Evolutionary conservation across 2,113 vertebrate species (phyloP), one percentile per base, ranked within the genome.

Genomic region (Pimephales promelas): DNA sequence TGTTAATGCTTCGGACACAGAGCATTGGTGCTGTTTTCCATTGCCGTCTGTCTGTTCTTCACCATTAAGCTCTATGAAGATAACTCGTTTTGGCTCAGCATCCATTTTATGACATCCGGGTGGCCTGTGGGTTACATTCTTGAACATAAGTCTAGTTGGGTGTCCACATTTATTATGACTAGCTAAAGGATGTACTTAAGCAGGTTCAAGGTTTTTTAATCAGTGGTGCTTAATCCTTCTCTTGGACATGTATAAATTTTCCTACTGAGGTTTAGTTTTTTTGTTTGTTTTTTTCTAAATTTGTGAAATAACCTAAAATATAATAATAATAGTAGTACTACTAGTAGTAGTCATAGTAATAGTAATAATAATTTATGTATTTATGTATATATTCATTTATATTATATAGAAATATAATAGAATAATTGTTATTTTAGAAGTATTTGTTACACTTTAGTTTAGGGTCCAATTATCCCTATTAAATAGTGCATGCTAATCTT

Each of bases 1-100:
- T 47, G 6, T 24, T 61, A 26, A 61, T 3, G 36, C 40, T 14
- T 45, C 5, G 70, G 40, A 45, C 40, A 72, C 10, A 3, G 68
- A 1, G n/a, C n/a, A 72, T 1, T 72, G 40, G 40, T 72, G 68
- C 24, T 74, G 24, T 47, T 52, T 49, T 49, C 7, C 40, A n/a
- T 9, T 73, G n/a, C 4, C 22, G 5, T n/a, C 43, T 71, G 22
- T 71, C 34, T 40, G 9, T 40, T 18, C 64, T 1, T 20, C 71
- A 74, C 11, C 71, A 74, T 74, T 52, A 74, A 74, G 71, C 71
- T 74, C 45, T 28, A 31, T 74, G 47, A 74, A 74, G 72, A 74
- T 74, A 52, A 11, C 16, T 31, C 4, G 24, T 13, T 72, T 72
- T 47, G 70, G 70, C 70, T 16, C 40, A 26, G 70, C 7, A 9